Conservation (phyloP, 2,113 vertebrate species). For the Leptodactylus fuscus region DNA sequence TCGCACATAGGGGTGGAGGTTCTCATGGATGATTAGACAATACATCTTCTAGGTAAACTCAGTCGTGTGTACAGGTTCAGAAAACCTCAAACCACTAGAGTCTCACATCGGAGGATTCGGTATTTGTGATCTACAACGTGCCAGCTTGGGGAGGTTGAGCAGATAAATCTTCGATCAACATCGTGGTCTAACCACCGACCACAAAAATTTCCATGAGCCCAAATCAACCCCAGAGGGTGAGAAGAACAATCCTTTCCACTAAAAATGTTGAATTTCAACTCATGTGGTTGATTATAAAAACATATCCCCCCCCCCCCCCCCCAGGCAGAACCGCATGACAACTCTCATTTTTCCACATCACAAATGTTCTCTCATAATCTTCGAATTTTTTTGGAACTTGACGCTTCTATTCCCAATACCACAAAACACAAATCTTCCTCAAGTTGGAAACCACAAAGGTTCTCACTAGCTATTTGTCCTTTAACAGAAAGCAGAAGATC, state of each 20-base stretch:
- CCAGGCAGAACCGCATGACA: background rate
- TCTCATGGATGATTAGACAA: background rate
- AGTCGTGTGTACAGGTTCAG: background rate
- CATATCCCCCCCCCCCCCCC: background rate
- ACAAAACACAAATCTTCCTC: constrained; percentile 20
- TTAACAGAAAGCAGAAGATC: constrained; percentile 21
- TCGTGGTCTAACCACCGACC: constrained; percentile 25
- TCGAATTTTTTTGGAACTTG: constrained; percentile 26
- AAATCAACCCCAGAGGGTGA: constrained; percentile 19
- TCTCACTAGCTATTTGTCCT: background rate
- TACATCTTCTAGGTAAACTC: background rate
- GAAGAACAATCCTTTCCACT: constrained; percentile 2
- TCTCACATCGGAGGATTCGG: background rate
- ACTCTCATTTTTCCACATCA: constrained; percentile 35
- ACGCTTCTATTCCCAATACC: constrained; percentile 10
- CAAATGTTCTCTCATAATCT: constrained; percentile 39
- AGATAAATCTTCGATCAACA: constrained; percentile 43
- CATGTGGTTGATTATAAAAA: constrained; percentile 34
- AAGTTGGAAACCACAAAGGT: constrained; percentile 17
- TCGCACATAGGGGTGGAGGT: background rate
- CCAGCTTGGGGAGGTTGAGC: background rate
- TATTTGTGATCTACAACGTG: background rate
- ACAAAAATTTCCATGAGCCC: constrained; percentile 31
- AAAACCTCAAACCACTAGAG: background rate
- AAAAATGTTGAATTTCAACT: background rate